A percentile compares a stretch with the other conserved stretches of the same genome.
phyloP scores from a whole-genome alignment of 2,888 invertebrate genomes.

The Andricus quercusramuli region DNA sequence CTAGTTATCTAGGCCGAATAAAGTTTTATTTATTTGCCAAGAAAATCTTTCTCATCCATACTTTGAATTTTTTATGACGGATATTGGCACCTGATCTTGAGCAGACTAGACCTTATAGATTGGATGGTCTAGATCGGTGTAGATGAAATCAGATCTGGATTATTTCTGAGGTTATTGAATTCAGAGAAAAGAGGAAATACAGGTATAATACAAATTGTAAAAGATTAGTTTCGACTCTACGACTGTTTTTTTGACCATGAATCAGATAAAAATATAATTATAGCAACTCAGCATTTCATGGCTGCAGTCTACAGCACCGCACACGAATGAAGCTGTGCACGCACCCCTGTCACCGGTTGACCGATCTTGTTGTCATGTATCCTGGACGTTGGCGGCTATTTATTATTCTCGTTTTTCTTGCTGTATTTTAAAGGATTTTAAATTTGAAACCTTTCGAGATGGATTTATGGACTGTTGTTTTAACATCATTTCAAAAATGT shows the following conservation, averaged over 20 bases:
- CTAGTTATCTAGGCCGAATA: too few species aligned
- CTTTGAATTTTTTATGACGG: too few species aligned
- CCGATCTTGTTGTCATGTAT: constrained; percentile 74
- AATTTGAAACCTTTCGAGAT: neutral
- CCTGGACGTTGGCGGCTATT: constrained; percentile 61
- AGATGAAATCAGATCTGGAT: neutral
- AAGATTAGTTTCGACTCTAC: neutral
- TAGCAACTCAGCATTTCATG: constrained; percentile 7
- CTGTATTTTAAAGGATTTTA: neutral
- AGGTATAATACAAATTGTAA: neutral
- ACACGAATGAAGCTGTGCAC: constrained; percentile 25
- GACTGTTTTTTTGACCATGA: neutral
- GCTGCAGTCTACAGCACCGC: neutral
- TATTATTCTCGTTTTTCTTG: constrained; percentile 28
- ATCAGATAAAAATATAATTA: constrained; percentile 13
- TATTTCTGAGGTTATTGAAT: neutral
- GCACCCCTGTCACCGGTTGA: constrained; percentile 73
- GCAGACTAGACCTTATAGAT: too few species aligned
- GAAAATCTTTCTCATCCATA: too few species aligned
- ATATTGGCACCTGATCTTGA: too few species aligned
- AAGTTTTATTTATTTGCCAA: too few species aligned
- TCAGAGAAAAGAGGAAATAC: neutral
- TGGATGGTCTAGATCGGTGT: too few species aligned
- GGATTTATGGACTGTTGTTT: neutral
- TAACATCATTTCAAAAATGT: too few species aligned